Evolutionary conservation across 2,797 vertebrate genomes (phyloP), one percentile per base, ranked within the genome.

Genomic region (Amblyopsis hoosieri): DNA sequence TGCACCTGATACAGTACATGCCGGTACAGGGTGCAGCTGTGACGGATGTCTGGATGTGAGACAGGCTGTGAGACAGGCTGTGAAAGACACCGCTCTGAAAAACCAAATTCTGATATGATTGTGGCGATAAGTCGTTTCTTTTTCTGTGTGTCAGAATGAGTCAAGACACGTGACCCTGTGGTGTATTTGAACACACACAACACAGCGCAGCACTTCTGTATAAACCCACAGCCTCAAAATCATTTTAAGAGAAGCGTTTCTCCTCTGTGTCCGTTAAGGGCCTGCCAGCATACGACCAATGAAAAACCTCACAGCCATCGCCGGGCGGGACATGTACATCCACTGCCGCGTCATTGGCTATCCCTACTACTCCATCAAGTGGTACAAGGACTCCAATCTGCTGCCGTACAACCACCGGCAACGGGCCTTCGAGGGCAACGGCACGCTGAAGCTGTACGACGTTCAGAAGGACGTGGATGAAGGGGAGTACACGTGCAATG

Each of bases 291-390:
- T 99, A 81, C 95, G 98, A 81, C 95, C 96, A 70, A 99, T 99
- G 97, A 99, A 95, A 90, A 99, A 99, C 78, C 96, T 99, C 90
- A 99, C 98, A 72, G 98, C 98, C 80, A 99, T 99, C 74, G 98
- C 97, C 0, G 98, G 97, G 46, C 93, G 98, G 76, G 97, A 99
- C 86, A 98, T 95, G 19, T 99, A 96, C 84, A 98, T 99, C 75
- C 97, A 99, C 92, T 99, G 98, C 53, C 96, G 97, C 1, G 97
- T 99, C 79, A 99, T 99, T 13, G 98, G 98, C 67, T 99, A 99
- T 73, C 98, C 98, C 0, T 99, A 99, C 76, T 99, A 99, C 87
- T 99, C 97, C 86, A 99, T 99, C 89, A 99, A 99, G 72, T 99
- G 98, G 98, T 99, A 98, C 88, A 99, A 99, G 92, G 96, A 99